These are phyloP conservation scores for Erannis defoliaria DNA, from an alignment of 2,888 invertebrate genomes.

Conservation along the genomic window DNA sequence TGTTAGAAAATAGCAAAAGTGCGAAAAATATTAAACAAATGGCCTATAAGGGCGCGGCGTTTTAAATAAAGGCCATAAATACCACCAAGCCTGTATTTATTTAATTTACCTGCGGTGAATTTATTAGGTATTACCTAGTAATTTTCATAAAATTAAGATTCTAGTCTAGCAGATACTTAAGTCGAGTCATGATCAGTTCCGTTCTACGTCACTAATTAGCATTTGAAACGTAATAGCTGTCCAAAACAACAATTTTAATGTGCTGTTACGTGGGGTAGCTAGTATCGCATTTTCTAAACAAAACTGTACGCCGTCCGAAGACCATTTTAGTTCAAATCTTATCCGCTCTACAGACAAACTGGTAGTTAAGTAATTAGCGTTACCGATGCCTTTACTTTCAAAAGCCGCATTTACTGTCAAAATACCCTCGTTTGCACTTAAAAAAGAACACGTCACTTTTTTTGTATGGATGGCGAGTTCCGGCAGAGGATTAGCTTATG, in stretches of 20 bases:
- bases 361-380: constrained; percentile 34
- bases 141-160: neutral
- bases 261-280: neutral
- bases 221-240: constrained; percentile 2
- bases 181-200: constrained; percentile 13
- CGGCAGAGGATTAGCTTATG: constrained; percentile 39
- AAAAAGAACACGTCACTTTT: constrained; percentile 47
- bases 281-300: neutral
- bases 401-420: constrained; percentile 18
- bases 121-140: no score
- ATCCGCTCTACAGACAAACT: neutral
- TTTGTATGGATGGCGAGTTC: constrained; percentile 48
- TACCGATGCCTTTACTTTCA: constrained; percentile 42
- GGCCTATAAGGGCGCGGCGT: no score
- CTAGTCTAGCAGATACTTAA: neutral
- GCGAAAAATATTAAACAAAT: no score
- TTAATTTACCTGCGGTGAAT: no score
- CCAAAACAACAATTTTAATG: neutral
- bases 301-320: no score
- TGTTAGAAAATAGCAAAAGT: no score
- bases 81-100: no score
- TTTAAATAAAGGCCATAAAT: no score
- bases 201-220: constrained; percentile 19
- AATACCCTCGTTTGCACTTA: constrained; percentile 35
- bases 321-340: neutral